Evolutionary conservation across 2,113 vertebrate genomes (phyloP).

Genomic region (Brachyhypopomus occidentalis): DNA sequence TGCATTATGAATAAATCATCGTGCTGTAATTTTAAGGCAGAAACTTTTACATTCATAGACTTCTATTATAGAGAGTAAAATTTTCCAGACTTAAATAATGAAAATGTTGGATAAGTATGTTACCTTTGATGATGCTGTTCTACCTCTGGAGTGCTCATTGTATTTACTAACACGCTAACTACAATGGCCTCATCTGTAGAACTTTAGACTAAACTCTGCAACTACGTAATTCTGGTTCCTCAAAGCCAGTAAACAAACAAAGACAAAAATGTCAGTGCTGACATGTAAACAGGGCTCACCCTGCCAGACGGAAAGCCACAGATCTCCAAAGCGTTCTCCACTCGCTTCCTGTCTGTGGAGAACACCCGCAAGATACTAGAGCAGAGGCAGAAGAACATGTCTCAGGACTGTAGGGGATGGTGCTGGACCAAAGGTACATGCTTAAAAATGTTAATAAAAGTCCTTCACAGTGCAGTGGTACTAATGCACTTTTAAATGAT

Average conservation of each 20-base stretch:
- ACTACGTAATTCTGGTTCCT: background rate
- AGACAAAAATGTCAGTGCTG: background rate
- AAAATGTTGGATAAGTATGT: background rate
- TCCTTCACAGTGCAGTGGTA: too few species aligned
- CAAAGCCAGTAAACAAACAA: constrained; percentile 13
- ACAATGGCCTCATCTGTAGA: background rate
- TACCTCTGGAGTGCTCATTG: background rate
- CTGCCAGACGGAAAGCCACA: constrained; percentile 92
- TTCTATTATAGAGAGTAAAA: background rate
- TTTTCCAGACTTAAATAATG: background rate
- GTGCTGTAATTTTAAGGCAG: background rate
- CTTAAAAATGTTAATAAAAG: too few species aligned
- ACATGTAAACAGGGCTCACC: constrained; percentile 75
- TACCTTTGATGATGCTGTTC: background rate
- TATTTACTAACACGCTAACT: background rate
- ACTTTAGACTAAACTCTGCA: constrained; percentile 1
- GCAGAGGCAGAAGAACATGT: constrained; percentile 49
- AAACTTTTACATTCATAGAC: background rate
- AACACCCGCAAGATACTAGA: constrained; percentile 91
- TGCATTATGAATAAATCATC: background rate
- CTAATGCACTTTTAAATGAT: too few species aligned
- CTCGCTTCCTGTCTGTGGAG: constrained; percentile 92
- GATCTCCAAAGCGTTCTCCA: constrained; percentile 91
- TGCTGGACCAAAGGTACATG: too few species aligned
- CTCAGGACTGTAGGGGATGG: background rate